These are phyloP conservation scores for Gallinago jamesoni DNA, from an alignment of 2,113 vertebrate genomes.

Conservation along the genomic window DNA sequence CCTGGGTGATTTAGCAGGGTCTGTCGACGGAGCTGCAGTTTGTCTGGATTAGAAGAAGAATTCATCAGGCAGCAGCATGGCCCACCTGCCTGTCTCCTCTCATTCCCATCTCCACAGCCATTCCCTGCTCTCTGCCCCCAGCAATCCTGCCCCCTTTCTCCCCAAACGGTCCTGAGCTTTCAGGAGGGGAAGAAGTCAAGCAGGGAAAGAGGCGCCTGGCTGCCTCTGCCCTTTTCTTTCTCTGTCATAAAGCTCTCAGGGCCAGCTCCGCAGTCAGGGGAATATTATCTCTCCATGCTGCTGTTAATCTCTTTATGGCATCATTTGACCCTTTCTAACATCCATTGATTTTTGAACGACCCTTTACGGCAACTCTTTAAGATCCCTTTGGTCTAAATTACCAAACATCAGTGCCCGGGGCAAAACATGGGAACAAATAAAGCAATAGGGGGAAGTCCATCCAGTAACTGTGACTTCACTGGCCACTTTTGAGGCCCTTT, in stretches of 20 bases:
- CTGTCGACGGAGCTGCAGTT: not conserved
- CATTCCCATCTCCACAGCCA: not conserved
- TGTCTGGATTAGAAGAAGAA: slow-evolving; percentile 20
- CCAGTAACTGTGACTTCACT: not conserved
- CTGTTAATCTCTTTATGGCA: slow-evolving; percentile 63
- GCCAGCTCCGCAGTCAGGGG: not conserved
- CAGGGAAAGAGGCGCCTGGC: not conserved
- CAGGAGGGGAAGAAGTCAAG: not conserved
- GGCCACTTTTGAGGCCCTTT: not conserved
- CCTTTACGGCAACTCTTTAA: slow-evolving; percentile 12
- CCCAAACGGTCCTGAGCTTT: not conserved
- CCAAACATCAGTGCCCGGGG: slow-evolving; percentile 20
- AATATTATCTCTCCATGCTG: slow-evolving; percentile 52
- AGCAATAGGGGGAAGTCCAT: not conserved
- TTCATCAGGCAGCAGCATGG: not conserved
- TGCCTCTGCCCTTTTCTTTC: not conserved
- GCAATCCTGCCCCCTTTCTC: not conserved
- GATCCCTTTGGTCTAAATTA: slow-evolving; percentile 55
- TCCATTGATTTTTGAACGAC: slow-evolving; percentile 61
- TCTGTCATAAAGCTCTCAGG: not conserved
- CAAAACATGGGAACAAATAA: slow-evolving; percentile 25
- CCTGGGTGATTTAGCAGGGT: slow-evolving; percentile 36
- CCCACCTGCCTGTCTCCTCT: slow-evolving; percentile 12
- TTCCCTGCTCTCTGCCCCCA: not conserved
- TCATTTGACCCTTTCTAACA: slow-evolving; percentile 59